Evolutionary conservation across 1,140 invertebrate genomes (phyloP).

Genomic region (Nilaparvata lugens): DNA sequence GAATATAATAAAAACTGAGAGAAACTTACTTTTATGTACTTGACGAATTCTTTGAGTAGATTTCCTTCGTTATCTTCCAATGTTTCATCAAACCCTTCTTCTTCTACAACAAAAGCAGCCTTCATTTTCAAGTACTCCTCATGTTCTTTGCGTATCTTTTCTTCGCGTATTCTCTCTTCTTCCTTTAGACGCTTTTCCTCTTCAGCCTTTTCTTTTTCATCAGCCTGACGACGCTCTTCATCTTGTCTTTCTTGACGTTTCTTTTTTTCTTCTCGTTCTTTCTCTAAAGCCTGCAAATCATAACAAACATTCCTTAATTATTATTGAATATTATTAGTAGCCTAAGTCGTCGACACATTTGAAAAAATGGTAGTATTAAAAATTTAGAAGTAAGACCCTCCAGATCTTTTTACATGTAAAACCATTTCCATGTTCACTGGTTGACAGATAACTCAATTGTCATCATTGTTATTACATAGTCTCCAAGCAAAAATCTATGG

Average conservation of each 20-base stretch:
- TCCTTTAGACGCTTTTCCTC: slow-evolving; percentile 53
- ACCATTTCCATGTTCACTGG: too few species aligned
- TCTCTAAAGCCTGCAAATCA: slow-evolving; percentile 45
- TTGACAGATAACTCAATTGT: too few species aligned
- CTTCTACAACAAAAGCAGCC: slow-evolving; percentile 79
- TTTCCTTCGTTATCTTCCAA: slow-evolving; percentile 54
- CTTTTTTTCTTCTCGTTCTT: slow-evolving; percentile 60
- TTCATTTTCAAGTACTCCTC: slow-evolving; percentile 91
- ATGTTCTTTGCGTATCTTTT: slow-evolving; percentile 56
- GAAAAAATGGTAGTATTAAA: too few species aligned
- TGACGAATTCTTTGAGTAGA: slow-evolving; percentile 64
- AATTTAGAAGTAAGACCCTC: too few species aligned
- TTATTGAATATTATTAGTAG: too few species aligned
- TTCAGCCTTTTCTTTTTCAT: slow-evolving; percentile 51
- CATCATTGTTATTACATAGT: too few species aligned
- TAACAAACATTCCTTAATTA: too few species aligned
- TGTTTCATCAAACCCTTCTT: slow-evolving; percentile 75
- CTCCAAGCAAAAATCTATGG: too few species aligned
- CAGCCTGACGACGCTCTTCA: slow-evolving; percentile 57
- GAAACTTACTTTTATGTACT: background rate
- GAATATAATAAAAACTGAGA: too few species aligned
- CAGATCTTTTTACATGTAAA: too few species aligned
- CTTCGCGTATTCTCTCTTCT: slow-evolving; percentile 55
- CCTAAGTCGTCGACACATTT: too few species aligned
- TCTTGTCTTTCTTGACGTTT: slow-evolving; percentile 54